Base-by-base conservation (phyloP, 2,888 invertebrate genomes). In the Drosophila mimetica region DNA sequence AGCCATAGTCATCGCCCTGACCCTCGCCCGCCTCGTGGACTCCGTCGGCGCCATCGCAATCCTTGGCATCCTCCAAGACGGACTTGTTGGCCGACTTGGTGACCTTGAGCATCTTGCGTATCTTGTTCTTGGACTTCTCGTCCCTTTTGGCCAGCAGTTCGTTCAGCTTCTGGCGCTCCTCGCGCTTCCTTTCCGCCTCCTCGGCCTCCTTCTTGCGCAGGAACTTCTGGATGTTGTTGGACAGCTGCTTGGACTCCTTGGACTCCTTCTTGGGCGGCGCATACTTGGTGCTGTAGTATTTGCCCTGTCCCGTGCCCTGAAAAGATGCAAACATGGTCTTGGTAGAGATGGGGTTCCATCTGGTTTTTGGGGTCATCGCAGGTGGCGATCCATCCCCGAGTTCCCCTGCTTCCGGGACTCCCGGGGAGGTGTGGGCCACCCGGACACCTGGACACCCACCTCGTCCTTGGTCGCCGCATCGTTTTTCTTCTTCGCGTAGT, bases 1-100 rank as follows among this genome's bases (percentile, higher is more conserved):
- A 97, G 0, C 97, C 97, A 89, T 97, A 97, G 89, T 97, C 97
- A 92, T 97, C 97, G 89, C 97, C 96, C 85, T 97, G 97, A 0
- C 96, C 96, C 86, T 97, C 96, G 1, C 95, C 94, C 0, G 95
- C 94, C 0, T 96, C 96, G 50, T 46, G 72, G 1, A 6, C 58
- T 0, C 32, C 42, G 3, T 11, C 96, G 95, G 55, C 1, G 3
- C 11, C 96, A 30, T 95, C 94, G 77, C 93, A 93, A 86, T 96
- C 96, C 22, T 95, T 92, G 1, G 97, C 97, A 93, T 97, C 97
- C 42, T 94, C 95, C 72, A 97, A 92, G 2, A 96, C 97, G 3
- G 97, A 95, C 89, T 97, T 97, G 90, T 97, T 97, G 0, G 97
- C 97, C 6, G 97, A 96, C 91, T 97, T 97, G 8, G 97, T 97